Conservation (phyloP, 2,797 vertebrate species). For the Gadopsis bispinosus region DNA sequence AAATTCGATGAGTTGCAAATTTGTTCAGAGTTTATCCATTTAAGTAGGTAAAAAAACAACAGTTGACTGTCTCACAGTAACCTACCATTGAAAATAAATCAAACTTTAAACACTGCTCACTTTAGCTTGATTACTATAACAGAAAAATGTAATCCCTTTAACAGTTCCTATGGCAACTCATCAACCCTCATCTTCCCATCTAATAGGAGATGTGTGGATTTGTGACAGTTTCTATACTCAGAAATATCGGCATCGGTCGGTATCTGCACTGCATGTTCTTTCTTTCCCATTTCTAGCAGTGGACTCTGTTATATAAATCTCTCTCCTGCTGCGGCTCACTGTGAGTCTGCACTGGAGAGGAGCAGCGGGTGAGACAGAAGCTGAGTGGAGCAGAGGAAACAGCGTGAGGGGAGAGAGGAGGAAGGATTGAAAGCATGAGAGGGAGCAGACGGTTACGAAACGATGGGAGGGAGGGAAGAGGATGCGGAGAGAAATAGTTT, state of each 20-base stretch:
- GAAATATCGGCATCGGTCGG: background rate
- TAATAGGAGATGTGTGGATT: background rate
- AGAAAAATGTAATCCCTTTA: background rate
- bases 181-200: background rate
- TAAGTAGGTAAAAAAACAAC: background rate
- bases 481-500: constrained; percentile 58
- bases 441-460: constrained; percentile 47
- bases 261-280: background rate
- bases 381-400: constrained; percentile 25
- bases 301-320: constrained; percentile 16
- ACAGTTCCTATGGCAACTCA: background rate
- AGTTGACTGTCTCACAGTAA: too few relatives aligned
- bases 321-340: constrained; percentile 13
- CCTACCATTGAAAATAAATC: too few relatives aligned
- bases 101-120: too few relatives aligned
- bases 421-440: constrained; percentile 20
- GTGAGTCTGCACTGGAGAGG: background rate
- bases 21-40: background rate
- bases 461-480: constrained; percentile 16
- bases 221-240: background rate
- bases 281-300: constrained; percentile 13
- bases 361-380: background rate
- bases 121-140: background rate
- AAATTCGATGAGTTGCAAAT: background rate
- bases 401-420: constrained; percentile 9